Base-by-base conservation (phyloP, 35 echinoderm and acorn worm genomes). In the Acanthaster planci region DNA sequence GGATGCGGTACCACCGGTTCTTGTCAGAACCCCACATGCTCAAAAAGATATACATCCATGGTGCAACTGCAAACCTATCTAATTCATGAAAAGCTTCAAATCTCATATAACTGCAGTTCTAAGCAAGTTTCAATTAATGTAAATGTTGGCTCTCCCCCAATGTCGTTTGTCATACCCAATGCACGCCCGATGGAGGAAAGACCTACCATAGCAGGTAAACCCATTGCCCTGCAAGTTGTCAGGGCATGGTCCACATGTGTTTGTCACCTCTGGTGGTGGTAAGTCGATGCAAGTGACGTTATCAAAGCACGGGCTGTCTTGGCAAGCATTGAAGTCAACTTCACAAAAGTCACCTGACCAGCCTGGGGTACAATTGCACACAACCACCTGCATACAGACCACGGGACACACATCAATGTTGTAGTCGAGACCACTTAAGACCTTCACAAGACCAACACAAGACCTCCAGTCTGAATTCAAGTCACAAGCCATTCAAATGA, bases 221-320 rank as follows among this genome's bases (percentile, higher is more conserved):
- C 93, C 93, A 32, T 95, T 50, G 2, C 93, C 93, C 0, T 60
- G 16, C 15, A 95, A 52, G 5, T 75, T 37, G 21, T 47, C 32
- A 3, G 93, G 93, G 29, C 93, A 95, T 7, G 51, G 54, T 15
- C 86, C 91, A 80, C 93, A 95, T n/a, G 37, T 80, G 15, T 56
- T 47, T 2, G 79, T 76, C 5, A n/a, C 26, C 52, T 51, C 52
- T 17, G 93, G 89, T 0, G 93, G 82, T 2, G 55, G 34, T 7
- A 84, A 15, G 37, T 95, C 93, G 77, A 52, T 60, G 53, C 93
- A 95, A 22, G 80, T 85, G 26, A 95, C 89, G 31, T 76, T 89
- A 0, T 19, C 55, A 76, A 39, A 87, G 35, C 93, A 95, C 1
- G 93, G 93, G 12, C 38, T 36, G 17, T 90, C 88, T 30, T 60